Percentiles rank a stretch among this genome's conserved stretches.
Conservation (phyloP, 2,113 vertebrate species). For the Chaenocephalus aceratus region DNA sequence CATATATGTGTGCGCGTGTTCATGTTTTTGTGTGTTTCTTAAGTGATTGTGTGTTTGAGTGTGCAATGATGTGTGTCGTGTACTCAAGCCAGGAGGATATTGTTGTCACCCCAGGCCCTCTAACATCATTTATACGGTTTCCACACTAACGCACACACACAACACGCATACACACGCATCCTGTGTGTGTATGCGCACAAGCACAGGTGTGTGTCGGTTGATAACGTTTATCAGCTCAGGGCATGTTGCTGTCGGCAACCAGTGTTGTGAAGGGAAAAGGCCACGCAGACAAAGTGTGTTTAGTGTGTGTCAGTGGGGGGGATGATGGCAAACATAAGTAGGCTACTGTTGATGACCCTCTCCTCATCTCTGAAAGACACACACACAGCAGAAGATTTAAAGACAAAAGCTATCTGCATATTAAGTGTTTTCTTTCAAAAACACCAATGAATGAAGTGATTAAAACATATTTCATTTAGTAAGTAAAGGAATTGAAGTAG, state of each 20-base stretch:
- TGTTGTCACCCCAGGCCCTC: slow-evolving; percentile 57
- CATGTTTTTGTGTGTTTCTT: slow-evolving; percentile 27
- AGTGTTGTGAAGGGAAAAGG: slow-evolving; percentile 64
- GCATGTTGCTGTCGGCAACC: slow-evolving; percentile 66
- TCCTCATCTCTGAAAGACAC: slow-evolving; percentile 23
- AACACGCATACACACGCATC: background rate
- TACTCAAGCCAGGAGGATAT: slow-evolving; percentile 63
- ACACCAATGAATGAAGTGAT: slow-evolving; percentile 25
- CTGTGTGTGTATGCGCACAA: slow-evolving; percentile 37
- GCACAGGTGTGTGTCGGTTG: slow-evolving; percentile 73
- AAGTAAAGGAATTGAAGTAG: slow-evolving; percentile 38
- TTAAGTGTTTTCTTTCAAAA: slow-evolving; percentile 54
- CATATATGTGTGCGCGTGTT: slow-evolving; percentile 10
- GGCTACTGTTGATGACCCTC: slow-evolving; percentile 44
- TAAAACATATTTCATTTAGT: slow-evolving; percentile 30
- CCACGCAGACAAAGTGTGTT: slow-evolving; percentile 59
- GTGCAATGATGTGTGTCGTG: slow-evolving; percentile 63
- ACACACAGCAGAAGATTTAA: slow-evolving; percentile 34
- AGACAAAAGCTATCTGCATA: slow-evolving; percentile 55
- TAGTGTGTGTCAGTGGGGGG: slow-evolving; percentile 25
- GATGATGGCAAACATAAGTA: slow-evolving; percentile 30
- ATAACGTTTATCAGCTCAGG: slow-evolving; percentile 78
- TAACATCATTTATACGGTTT: slow-evolving; percentile 59
- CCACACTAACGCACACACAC: slow-evolving; percentile 16
- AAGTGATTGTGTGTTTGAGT: slow-evolving; percentile 42